Evolutionary conservation across 2,888 invertebrate species (phyloP).

Genomic region (Blera fallax): DNA sequence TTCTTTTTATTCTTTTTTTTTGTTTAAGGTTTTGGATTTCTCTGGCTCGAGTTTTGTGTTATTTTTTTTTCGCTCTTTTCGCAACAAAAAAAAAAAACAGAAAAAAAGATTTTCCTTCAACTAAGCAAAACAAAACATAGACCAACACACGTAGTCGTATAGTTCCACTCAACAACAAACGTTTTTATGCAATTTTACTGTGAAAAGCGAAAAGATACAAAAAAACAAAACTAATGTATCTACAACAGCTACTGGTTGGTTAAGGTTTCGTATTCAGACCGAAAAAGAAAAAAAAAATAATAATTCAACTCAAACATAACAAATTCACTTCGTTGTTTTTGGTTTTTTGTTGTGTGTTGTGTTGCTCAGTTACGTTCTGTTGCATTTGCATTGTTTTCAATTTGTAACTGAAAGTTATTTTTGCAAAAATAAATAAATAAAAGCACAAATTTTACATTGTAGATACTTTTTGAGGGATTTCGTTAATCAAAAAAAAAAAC

Average conservation of each 20-base stretch:
- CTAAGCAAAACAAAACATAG: neutral
- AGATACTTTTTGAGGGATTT: conserved; percentile 1
- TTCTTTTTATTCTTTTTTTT: conserved; percentile 3
- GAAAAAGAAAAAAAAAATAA: neutral
- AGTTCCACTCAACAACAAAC: neutral
- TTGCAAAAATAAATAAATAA: neutral
- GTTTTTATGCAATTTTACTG: neutral
- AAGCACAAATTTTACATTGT: conserved; percentile 16
- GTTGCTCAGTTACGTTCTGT: conserved; percentile 39
- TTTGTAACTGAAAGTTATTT: neutral
- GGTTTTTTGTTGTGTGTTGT: neutral
- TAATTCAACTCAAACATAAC: neutral
- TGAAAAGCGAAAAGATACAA: conserved; percentile 8
- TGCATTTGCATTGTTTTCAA: conserved; percentile 40
- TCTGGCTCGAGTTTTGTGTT: conserved; percentile 1
- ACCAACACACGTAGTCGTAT: neutral
- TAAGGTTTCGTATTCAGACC: conserved; percentile 44
- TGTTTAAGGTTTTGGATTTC: conserved; percentile 28
- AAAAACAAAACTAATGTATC: neutral
- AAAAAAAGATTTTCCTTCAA: conserved; percentile 5
- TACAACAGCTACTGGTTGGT: neutral
- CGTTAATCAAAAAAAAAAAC: neutral
- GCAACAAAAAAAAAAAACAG: neutral
- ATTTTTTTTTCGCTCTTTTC: neutral
- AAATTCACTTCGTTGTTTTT: conserved; percentile 13